Conservation (phyloP, 2,113 vertebrate species). For the Prochilodus magdalenae region DNA sequence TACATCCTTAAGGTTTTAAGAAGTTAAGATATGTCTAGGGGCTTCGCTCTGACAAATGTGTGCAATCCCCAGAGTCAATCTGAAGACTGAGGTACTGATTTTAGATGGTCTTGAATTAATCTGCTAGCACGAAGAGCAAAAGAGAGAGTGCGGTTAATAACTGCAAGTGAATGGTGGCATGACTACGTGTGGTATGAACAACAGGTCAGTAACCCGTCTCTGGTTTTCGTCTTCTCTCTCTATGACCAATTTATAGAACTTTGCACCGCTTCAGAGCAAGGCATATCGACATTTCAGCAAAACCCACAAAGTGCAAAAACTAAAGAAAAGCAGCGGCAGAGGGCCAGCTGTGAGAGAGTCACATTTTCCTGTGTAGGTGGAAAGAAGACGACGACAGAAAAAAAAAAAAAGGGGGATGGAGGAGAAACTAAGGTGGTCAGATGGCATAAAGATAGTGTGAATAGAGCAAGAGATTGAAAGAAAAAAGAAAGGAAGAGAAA, state of each 20-base stretch:
- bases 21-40: not conserved
- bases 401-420: slow-evolving; percentile 32
- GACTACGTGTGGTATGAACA: slow-evolving; percentile 2
- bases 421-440: slow-evolving; percentile 39
- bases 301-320: slow-evolving; percentile 53
- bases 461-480: not conserved
- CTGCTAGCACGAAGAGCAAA: not conserved
- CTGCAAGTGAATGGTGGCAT: not conserved
- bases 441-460: slow-evolving; percentile 16
- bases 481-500: slow-evolving; percentile 8
- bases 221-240: not conserved
- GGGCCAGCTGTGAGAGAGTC: slow-evolving; percentile 51
- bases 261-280: slow-evolving; percentile 37
- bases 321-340: slow-evolving; percentile 41
- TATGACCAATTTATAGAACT: slow-evolving; percentile 57
- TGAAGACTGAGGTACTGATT: not conserved
- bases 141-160: slow-evolving; percentile 8
- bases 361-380: slow-evolving; percentile 56
- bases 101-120: not conserved
- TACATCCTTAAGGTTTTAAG: not conserved
- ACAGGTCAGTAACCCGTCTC: slow-evolving; percentile 25
- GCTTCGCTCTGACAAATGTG: not conserved
- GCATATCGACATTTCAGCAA: slow-evolving; percentile 47
- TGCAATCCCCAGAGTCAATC: not conserved
- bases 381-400: slow-evolving; percentile 10